A percentile compares a stretch with the other conserved stretches of the same genome.
These are phyloP conservation scores for Watersipora subatra DNA, from an alignment of 1,140 invertebrate species.

Conservation along the genomic window DNA sequence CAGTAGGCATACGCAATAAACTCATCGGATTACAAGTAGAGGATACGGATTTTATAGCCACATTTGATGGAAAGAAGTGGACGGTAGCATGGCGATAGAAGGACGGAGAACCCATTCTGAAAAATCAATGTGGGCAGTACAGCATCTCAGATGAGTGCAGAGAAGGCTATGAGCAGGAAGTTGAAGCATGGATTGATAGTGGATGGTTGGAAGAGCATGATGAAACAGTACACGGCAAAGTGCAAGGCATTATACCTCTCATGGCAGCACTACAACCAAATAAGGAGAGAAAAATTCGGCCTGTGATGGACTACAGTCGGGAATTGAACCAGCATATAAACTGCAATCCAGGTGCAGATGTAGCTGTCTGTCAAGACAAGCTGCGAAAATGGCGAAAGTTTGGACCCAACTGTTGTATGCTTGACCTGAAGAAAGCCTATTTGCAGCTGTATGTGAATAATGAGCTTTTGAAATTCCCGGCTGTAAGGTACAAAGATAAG, in stretches of 20 bases:
- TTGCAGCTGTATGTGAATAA: neutral
- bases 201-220: neutral
- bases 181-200: neutral
- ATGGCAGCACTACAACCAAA: slow-evolving; percentile 1
- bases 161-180: neutral
- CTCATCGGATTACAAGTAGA: neutral
- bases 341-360: neutral
- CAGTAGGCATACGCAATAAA: neutral
- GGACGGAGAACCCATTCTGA: neutral
- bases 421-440: slow-evolving; percentile 2
- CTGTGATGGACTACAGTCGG: slow-evolving; percentile 4
- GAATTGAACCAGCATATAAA: neutral
- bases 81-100: neutral
- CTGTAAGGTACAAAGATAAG: neutral
- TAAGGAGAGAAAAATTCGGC: slow-evolving; percentile 1
- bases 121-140: neutral
- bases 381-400: neutral
- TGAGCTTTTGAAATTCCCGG: neutral
- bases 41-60: neutral
- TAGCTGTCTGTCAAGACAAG: neutral
- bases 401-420: neutral
- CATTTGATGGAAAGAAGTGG: neutral
- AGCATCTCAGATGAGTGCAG: neutral
- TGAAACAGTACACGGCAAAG: neutral
- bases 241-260: neutral